phyloP scores from a whole-genome alignment of 1,140 invertebrate genomes.

The Zaprionus africanus region DNA sequence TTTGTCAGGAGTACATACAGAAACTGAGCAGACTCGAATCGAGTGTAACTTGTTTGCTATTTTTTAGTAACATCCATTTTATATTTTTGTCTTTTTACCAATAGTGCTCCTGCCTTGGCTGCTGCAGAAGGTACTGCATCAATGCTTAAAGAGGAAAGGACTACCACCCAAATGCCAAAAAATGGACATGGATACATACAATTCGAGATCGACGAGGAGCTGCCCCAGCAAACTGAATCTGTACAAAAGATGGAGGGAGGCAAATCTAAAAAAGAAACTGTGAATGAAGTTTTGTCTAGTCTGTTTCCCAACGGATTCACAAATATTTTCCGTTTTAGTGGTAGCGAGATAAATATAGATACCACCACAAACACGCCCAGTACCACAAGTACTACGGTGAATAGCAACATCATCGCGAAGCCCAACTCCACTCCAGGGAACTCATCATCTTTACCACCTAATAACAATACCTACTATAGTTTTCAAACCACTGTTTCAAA shows the following conservation, averaged over 20 bases:
- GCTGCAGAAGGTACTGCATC: constrained; percentile 35
- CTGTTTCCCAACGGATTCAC: constrained; percentile 80
- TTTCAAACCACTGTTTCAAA: constrained; percentile 72
- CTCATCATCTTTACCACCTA: neutral
- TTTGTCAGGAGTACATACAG: too few species aligned
- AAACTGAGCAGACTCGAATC: too few species aligned
- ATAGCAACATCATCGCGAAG: neutral
- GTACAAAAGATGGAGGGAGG: constrained; percentile 17
- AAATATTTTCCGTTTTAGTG: constrained; percentile 77
- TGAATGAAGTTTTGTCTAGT: constrained; percentile 75
- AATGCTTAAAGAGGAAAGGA: constrained; percentile 9
- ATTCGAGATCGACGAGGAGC: constrained; percentile 67
- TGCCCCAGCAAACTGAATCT: constrained; percentile 20
- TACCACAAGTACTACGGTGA: constrained; percentile 5
- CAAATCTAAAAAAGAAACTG: constrained; percentile 58
- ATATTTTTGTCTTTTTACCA: neutral
- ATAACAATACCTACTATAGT: constrained; percentile 65
- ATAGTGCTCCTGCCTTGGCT: constrained; percentile 49
- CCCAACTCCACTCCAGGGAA: constrained; percentile 1
- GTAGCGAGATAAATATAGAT: constrained; percentile 43
- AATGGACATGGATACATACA: constrained; percentile 77
- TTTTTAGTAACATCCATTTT: neutral
- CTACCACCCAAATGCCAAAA: constrained; percentile 18
- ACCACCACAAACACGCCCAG: constrained; percentile 38
- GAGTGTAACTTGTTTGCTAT: too few species aligned